phyloP scores from a whole-genome alignment of 2,797 vertebrate species.

The Pristis pectinata region DNA sequence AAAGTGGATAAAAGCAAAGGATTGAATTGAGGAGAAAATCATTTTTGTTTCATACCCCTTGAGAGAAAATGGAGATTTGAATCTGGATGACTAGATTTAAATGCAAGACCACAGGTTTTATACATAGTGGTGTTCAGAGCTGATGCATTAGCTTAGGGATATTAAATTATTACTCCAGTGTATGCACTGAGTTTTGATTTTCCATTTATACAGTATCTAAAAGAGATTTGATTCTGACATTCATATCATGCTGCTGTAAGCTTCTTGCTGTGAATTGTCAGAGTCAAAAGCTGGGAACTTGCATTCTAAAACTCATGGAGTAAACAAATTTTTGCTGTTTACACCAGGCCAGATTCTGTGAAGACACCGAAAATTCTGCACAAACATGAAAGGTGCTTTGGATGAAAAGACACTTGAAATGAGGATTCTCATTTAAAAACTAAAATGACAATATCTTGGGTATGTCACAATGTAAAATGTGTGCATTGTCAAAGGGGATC shows the following conservation, averaged over 20 bases:
- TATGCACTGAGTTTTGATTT: slow-evolving; percentile 29
- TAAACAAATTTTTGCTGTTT: not conserved
- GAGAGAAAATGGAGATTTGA: not conserved
- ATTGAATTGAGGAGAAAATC: not conserved
- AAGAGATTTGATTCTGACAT: not conserved
- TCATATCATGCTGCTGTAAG: not conserved
- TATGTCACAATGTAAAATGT: not conserved
- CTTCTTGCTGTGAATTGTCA: not conserved
- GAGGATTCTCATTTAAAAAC: not conserved
- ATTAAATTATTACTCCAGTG: not conserved
- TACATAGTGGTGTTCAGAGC: not conserved
- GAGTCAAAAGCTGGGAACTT: not conserved
- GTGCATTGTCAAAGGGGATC: not conserved
- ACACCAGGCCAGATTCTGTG: not conserved
- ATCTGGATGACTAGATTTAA: not conserved
- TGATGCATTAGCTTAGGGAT: not conserved
- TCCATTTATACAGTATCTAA: not conserved
- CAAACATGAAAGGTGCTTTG: not conserved
- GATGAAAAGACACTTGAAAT: not conserved
- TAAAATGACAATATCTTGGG: not conserved
- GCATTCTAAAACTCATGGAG: not conserved
- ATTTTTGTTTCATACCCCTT: not conserved
- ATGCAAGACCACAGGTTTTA: not conserved
- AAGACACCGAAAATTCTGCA: not conserved
- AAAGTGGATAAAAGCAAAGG: not conserved